Conservation (phyloP, 2,113 vertebrate genomes). For the Coturnix japonica region DNA sequence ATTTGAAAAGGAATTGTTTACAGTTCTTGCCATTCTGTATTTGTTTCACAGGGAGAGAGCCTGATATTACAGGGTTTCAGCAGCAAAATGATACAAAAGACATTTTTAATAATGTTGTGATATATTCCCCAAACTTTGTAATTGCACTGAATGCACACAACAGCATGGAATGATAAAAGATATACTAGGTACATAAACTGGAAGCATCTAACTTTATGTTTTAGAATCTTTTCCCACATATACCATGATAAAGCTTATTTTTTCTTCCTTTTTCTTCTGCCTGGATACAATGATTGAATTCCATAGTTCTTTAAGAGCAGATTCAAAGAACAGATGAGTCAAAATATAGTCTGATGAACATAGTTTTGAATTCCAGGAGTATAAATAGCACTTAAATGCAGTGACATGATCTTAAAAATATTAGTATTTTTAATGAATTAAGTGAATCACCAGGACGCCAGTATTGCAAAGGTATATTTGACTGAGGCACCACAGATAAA, state of each 20-base stretch:
- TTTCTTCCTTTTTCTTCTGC: not conserved
- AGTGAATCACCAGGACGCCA: not conserved
- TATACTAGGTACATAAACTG: not conserved
- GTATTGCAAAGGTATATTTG: not conserved
- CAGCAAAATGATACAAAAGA: not conserved
- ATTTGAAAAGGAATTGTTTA: not conserved
- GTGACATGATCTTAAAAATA: not conserved
- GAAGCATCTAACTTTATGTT: not conserved
- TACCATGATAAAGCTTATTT: not conserved
- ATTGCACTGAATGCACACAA: not conserved
- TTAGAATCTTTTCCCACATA: not conserved
- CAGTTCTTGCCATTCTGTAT: not conserved
- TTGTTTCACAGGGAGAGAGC: not conserved
- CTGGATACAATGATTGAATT: not conserved
- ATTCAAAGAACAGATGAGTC: not conserved
- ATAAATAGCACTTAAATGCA: not conserved
- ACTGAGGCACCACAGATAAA: not conserved
- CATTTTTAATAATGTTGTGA: not conserved
- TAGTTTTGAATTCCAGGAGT: not conserved
- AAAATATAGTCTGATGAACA: not conserved
- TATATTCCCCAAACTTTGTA: not conserved
- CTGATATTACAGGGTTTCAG: not conserved
- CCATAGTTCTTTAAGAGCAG: not conserved
- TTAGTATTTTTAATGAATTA: not conserved
- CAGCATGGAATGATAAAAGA: not conserved